Evolutionary conservation across 2,888 invertebrate genomes (phyloP).

Genomic region (Trichopria drosophilae): DNA sequence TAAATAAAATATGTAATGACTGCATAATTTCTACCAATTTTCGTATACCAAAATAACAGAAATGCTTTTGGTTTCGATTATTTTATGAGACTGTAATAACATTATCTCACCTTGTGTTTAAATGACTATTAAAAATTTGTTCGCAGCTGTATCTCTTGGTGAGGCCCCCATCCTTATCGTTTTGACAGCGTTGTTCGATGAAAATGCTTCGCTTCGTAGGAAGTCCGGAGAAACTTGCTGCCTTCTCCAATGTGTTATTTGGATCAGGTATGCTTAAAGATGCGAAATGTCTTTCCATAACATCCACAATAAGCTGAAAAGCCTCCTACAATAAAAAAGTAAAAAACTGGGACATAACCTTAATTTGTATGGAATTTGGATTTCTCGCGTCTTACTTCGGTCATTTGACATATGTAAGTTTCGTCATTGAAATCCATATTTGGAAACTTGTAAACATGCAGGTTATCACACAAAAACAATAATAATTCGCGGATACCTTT

Average conservation of each 20-base stretch:
- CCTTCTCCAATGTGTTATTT: slow-evolving; percentile 39
- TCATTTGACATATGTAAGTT: slow-evolving; percentile 24
- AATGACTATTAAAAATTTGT: slow-evolving; percentile 40
- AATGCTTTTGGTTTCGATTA: too few relatives aligned
- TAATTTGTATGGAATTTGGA: slow-evolving; percentile 6
- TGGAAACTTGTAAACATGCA: background rate
- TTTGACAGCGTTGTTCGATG: slow-evolving; percentile 38
- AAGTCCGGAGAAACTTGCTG: slow-evolving; percentile 44
- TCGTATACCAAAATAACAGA: too few relatives aligned
- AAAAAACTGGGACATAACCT: slow-evolving; percentile 34
- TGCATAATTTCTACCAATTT: too few relatives aligned
- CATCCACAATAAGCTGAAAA: slow-evolving; percentile 34
- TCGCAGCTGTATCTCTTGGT: slow-evolving; percentile 47
- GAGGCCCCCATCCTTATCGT: slow-evolving; percentile 35
- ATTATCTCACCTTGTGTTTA: slow-evolving; percentile 39
- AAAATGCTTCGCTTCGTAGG: slow-evolving; percentile 35
- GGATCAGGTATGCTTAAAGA: slow-evolving; percentile 37
- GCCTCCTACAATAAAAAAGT: slow-evolving; percentile 28
- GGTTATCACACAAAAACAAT: background rate
- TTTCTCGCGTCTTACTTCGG: slow-evolving; percentile 33
- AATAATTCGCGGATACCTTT: background rate
- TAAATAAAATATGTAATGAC: too few relatives aligned
- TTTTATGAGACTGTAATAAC: background rate
- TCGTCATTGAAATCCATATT: background rate
- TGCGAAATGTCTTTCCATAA: slow-evolving; percentile 48